Evolutionary conservation across 2,888 invertebrate species (phyloP).

Genomic region (Oxyscelio sp.): DNA sequence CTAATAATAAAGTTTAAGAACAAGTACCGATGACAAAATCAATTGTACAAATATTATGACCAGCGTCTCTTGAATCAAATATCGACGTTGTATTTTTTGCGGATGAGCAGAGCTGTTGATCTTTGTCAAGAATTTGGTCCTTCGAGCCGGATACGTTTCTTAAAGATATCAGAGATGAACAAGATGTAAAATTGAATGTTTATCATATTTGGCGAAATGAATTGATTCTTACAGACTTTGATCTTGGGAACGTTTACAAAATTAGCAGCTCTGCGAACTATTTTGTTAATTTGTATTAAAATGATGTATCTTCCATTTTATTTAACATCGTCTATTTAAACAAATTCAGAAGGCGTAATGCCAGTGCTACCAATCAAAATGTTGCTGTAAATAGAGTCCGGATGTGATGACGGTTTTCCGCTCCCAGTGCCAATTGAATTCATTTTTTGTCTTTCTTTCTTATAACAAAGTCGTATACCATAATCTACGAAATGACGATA

Average conservation of each 20-base stretch:
- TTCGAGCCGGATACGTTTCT: too few relatives aligned
- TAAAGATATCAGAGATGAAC: too few relatives aligned
- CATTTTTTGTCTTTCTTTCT: slow-evolving; percentile 16
- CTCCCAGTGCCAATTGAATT: slow-evolving; percentile 53
- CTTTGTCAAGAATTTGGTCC: slow-evolving; percentile 1
- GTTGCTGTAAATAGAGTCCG: slow-evolving; percentile 26
- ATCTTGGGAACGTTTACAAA: too few relatives aligned
- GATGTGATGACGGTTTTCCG: slow-evolving; percentile 24
- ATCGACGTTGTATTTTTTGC: too few relatives aligned
- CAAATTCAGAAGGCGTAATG: background rate
- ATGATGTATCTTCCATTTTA: slow-evolving; percentile 17
- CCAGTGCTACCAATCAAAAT: slow-evolving; percentile 28
- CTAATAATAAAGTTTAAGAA: too few relatives aligned
- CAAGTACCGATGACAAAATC: too few relatives aligned
- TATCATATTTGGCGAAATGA: too few relatives aligned
- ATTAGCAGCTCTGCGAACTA: too few relatives aligned
- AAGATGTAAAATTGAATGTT: too few relatives aligned
- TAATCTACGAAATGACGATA: slow-evolving; percentile 10
- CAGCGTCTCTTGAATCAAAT: too few relatives aligned
- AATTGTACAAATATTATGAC: too few relatives aligned
- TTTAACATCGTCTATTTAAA: slow-evolving; percentile 13
- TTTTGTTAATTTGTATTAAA: slow-evolving; percentile 31
- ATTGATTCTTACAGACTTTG: too few relatives aligned
- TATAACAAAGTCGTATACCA: slow-evolving; percentile 30
- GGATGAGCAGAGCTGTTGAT: slow-evolving; percentile 11